Evolutionary conservation across 2,888 invertebrate species (phyloP).

Genomic region (Cephus pulcher): DNA sequence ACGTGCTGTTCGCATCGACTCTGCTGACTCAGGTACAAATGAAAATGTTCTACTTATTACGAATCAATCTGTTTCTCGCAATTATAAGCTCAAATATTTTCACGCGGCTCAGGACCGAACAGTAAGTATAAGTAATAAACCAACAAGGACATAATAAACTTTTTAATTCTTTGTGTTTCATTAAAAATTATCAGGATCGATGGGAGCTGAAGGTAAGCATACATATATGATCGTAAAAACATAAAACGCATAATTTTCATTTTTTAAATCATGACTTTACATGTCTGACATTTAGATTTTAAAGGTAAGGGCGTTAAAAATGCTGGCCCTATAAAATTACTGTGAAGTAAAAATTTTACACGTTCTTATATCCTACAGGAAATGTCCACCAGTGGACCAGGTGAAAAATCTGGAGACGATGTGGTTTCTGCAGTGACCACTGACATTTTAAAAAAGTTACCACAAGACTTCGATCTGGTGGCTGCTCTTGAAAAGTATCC

Average conservation of each 20-base stretch:
- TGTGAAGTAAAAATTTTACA: too few species aligned
- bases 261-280: background rate
- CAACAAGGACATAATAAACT: background rate
- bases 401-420: slow-evolving; percentile 80
- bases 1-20: slow-evolving; percentile 78
- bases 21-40: slow-evolving; percentile 80
- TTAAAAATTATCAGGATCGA: slow-evolving; percentile 41
- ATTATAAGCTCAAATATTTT: slow-evolving; percentile 15
- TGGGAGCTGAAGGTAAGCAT: slow-evolving; percentile 47
- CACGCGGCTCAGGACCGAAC: slow-evolving; percentile 45
- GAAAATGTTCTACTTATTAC: background rate
- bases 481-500: slow-evolving; percentile 78
- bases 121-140: slow-evolving; percentile 40
- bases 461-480: slow-evolving; percentile 77
- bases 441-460: slow-evolving; percentile 83
- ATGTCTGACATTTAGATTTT: slow-evolving; percentile 4
- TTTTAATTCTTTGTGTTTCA: too few species aligned
- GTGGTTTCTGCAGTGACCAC: slow-evolving; percentile 82
- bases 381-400: slow-evolving; percentile 71
- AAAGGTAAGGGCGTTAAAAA: background rate
- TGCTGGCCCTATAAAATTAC: too few species aligned
- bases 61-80: background rate
- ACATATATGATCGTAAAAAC: background rate
- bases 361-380: slow-evolving; percentile 67
- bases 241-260: too few species aligned